Percentiles rank a stretch among this genome's conserved stretches.
Conservation (phyloP, 2,888 invertebrate genomes). For the Malachius bipustulatus region DNA sequence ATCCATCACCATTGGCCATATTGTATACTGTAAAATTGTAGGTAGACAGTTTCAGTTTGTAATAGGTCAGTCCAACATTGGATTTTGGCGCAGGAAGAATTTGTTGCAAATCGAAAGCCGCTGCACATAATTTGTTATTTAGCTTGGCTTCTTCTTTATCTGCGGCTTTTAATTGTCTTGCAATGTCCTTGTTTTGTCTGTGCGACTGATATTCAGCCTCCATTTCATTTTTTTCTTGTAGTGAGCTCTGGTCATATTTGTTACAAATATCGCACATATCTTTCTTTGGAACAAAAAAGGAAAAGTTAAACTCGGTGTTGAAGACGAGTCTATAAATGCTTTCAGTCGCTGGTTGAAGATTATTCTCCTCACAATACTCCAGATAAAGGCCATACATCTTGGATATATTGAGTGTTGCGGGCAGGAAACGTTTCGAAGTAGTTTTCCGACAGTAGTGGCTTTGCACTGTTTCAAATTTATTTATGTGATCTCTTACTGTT, state of each 20-base stretch:
- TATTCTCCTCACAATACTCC: constrained; percentile 14
- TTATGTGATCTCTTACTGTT: constrained; percentile 16
- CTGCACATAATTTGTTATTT: constrained; percentile 15
- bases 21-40: constrained; percentile 15
- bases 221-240: constrained; percentile 5
- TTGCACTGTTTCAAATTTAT: constrained; percentile 16
- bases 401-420: constrained; percentile 14
- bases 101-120: constrained; percentile 14
- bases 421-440: constrained; percentile 10
- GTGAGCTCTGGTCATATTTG: background rate
- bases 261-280: constrained; percentile 18
- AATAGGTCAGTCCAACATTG: constrained; percentile 11
- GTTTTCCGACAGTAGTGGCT: constrained; percentile 17
- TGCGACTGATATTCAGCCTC: constrained; percentile 1
- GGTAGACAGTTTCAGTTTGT: no score
- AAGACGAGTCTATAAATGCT: constrained; percentile 17
- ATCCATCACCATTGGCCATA: constrained; percentile 7
- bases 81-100: constrained; percentile 8
- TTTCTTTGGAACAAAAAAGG: constrained; percentile 22
- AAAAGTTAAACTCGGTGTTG: constrained; percentile 22
- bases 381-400: constrained; percentile 15
- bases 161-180: constrained; percentile 2
- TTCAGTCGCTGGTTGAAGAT: constrained; percentile 11
- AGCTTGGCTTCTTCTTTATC: constrained; percentile 11
- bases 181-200: constrained; percentile 5